phyloP scores from a whole-genome alignment of 2,113 vertebrate species.

The Trogon surrucura region DNA sequence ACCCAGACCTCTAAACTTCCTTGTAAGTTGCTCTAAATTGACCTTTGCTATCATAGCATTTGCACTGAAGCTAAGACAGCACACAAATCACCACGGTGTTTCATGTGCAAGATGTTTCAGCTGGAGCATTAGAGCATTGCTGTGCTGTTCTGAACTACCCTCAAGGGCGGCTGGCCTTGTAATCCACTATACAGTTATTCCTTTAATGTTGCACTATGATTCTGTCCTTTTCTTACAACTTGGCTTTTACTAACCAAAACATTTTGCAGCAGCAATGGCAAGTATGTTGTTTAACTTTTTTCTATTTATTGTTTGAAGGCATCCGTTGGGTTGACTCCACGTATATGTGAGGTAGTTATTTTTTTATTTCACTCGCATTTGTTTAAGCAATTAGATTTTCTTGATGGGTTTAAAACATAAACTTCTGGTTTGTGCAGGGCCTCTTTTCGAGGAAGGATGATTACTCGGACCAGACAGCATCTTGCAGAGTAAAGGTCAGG shows the following conservation, averaged over 20 bases:
- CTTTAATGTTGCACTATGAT: not conserved
- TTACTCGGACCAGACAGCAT: conserved; percentile 79
- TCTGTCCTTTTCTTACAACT: not conserved
- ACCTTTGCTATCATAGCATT: not conserved
- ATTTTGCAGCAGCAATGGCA: not conserved
- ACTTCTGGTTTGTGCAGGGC: conserved; percentile 77
- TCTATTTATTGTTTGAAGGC: conserved; percentile 78
- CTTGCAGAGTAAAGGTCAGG: conserved; percentile 94
- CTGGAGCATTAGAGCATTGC: not conserved
- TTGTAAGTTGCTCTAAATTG: not conserved
- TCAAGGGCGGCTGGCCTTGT: not conserved
- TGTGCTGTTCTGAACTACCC: not conserved
- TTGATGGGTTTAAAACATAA: not conserved
- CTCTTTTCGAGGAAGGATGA: conserved; percentile 86
- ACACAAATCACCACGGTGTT: not conserved
- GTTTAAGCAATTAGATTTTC: not conserved
- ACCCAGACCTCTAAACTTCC: not conserved
- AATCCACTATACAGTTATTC: not conserved
- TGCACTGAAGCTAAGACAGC: not conserved
- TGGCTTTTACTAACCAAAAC: not conserved
- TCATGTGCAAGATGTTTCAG: not conserved
- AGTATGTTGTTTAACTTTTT: not conserved
- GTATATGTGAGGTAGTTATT: conserved; percentile 92
- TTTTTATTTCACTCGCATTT: conserved; percentile 36
- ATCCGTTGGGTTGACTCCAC: conserved; percentile 91